Evolutionary conservation across 2,113 vertebrate genomes (phyloP).

Genomic region (Typhlomys cinereus): DNA sequence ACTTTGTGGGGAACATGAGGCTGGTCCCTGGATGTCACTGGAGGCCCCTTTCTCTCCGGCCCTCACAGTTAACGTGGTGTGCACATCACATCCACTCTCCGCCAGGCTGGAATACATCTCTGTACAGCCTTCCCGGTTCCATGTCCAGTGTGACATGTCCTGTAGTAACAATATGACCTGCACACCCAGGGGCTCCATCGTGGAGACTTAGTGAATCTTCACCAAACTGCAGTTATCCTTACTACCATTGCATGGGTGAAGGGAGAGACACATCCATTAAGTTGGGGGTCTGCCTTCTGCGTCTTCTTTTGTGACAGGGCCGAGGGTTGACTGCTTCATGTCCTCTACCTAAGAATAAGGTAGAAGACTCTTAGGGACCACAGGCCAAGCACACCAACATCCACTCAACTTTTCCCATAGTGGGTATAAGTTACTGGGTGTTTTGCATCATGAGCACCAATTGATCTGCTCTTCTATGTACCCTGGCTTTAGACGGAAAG

Average conservation of each 20-base stretch:
- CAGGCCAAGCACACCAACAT: background rate
- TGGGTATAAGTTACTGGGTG: background rate
- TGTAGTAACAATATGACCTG: accelerated
- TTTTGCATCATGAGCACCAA: accelerated
- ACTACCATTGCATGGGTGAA: too few species aligned
- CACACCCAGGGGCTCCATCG: background rate
- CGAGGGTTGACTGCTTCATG: background rate
- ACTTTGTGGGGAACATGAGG: background rate
- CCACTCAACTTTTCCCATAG: background rate
- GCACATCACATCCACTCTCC: accelerated
- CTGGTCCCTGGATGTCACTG: background rate
- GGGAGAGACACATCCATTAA: too few species aligned
- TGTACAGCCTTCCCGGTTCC: accelerated
- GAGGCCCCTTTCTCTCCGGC: too few species aligned
- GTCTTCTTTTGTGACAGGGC: background rate
- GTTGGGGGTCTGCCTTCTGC: background rate
- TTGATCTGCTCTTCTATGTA: accelerated
- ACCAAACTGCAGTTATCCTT: background rate
- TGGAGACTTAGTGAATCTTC: background rate
- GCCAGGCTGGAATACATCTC: accelerated
- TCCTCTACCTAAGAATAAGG: too few species aligned
- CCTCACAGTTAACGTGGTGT: accelerated
- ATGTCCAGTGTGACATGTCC: background rate
- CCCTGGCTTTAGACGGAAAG: slow-evolving; percentile 88
- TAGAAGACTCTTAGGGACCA: too few species aligned